A percentile compares a stretch with the other conserved stretches of the same genome.
phyloP scores from a whole-genome alignment of 1,140 invertebrate species.

The Drosophila athabasca region DNA sequence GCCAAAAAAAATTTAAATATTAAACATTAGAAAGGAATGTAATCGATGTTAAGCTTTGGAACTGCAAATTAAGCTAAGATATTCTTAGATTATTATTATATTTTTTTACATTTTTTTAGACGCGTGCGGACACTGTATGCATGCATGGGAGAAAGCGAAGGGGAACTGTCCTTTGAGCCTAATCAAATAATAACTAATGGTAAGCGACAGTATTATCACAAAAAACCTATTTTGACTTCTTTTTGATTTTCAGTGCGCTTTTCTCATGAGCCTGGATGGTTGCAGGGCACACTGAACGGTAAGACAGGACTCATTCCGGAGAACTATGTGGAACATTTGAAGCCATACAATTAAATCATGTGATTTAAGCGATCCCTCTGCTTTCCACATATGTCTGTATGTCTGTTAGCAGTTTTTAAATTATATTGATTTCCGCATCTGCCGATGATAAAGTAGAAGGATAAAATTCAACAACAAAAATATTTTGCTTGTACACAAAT shows the following conservation, averaged over 20 bases:
- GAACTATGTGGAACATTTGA: constrained; percentile 94
- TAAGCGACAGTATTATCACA: constrained; percentile 84
- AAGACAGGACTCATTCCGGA: constrained; percentile 97
- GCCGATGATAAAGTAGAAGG: not conserved
- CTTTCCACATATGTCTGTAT: constrained; percentile 12
- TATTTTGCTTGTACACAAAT: constrained; percentile 23
- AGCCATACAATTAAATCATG: constrained; percentile 72
- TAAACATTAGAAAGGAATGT: too few species aligned
- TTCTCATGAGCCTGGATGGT: constrained; percentile 97
- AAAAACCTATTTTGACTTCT: not conserved
- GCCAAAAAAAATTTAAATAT: too few species aligned
- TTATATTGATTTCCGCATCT: constrained; percentile 1
- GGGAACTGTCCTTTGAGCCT: constrained; percentile 98
- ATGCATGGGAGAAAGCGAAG: constrained; percentile 97
- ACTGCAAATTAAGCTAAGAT: not conserved
- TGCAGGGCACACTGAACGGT: constrained; percentile 97
- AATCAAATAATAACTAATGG: constrained; percentile 99
- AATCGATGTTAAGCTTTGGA: too few species aligned
- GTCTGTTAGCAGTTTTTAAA: too few species aligned
- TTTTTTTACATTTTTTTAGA: constrained; percentile 82
- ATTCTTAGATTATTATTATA: not conserved
- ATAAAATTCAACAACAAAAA: constrained; percentile 7
- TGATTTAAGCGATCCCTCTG: not conserved
- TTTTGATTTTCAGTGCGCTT: constrained; percentile 89
- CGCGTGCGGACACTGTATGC: constrained; percentile 96